Conservation (phyloP, 2,888 invertebrate species). For the Coenonympha arcania region DNA sequence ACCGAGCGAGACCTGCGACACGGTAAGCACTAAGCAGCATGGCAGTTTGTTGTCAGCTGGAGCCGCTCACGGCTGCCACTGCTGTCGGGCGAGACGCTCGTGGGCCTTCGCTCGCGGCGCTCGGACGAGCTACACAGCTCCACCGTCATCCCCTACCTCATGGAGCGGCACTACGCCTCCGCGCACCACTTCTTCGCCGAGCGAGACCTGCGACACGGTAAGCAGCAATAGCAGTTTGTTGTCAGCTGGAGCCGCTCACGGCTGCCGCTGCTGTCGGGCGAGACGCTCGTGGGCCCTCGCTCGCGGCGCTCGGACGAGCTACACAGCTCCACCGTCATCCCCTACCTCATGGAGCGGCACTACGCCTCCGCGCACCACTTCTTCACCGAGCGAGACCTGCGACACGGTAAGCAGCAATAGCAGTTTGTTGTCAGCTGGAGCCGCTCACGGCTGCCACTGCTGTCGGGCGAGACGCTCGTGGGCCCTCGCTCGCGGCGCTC, state of each 20-base stretch:
- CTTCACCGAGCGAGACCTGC: neutral
- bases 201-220: too few relatives aligned
- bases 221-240: too few relatives aligned
- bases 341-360: constrained; percentile 90
- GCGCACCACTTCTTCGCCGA: too few relatives aligned
- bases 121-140: too few relatives aligned
- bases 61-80: too few relatives aligned
- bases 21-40: constrained; percentile 44
- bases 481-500: constrained; percentile 84
- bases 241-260: too few relatives aligned
- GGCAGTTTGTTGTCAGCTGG: neutral
- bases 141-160: too few relatives aligned
- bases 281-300: constrained; percentile 81
- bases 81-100: too few relatives aligned
- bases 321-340: constrained; percentile 90
- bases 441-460: constrained; percentile 76
- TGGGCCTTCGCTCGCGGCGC: too few relatives aligned
- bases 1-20: constrained; percentile 82
- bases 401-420: neutral
- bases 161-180: too few relatives aligned
- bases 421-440: constrained; percentile 80
- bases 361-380: constrained; percentile 80
- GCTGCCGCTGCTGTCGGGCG: too few relatives aligned
- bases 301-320: constrained; percentile 84
- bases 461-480: constrained; percentile 75